Percentiles rank a stretch among this genome's conserved stretches.
phyloP scores from a whole-genome alignment of 1,140 invertebrate species.

The Dendrolimus kikuchii region DNA sequence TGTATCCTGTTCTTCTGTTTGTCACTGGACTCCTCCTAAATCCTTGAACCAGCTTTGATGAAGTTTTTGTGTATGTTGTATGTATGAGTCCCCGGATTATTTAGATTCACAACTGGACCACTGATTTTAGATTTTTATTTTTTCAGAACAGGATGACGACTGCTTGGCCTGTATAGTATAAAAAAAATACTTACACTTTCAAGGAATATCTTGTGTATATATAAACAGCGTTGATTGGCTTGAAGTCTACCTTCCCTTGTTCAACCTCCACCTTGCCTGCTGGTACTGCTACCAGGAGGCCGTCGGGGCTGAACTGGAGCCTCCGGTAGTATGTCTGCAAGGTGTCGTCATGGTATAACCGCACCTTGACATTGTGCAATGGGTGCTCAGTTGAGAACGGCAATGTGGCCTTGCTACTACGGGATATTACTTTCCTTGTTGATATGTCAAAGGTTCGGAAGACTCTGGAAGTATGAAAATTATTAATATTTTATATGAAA shows the following conservation, averaged over 20 bases:
- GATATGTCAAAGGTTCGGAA: slow-evolving; percentile 83
- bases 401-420: slow-evolving; percentile 79
- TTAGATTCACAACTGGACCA: too few species aligned
- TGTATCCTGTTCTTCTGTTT: too few species aligned
- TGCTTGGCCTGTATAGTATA: too few species aligned
- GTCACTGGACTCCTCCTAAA: too few species aligned
- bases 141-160: too few species aligned
- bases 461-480: slow-evolving; percentile 68
- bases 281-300: slow-evolving; percentile 89
- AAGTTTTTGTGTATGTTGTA: too few species aligned
- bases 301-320: slow-evolving; percentile 91
- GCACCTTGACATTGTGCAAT: slow-evolving; percentile 75
- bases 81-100: too few species aligned
- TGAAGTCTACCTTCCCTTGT: slow-evolving; percentile 68
- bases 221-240: slow-evolving; percentile 82
- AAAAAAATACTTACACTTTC: slow-evolving; percentile 76
- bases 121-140: too few species aligned
- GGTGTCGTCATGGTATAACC: slow-evolving; percentile 95
- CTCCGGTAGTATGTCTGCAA: slow-evolving; percentile 94
- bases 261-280: slow-evolving; percentile 82
- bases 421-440: slow-evolving; percentile 80
- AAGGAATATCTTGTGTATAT: slow-evolving; percentile 84
- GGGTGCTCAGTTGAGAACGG: slow-evolving; percentile 75
- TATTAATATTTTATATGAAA: too few species aligned
- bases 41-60: too few species aligned